phyloP scores from a whole-genome alignment of 2,797 vertebrate genomes.

The Chiloscyllium punctatum region DNA sequence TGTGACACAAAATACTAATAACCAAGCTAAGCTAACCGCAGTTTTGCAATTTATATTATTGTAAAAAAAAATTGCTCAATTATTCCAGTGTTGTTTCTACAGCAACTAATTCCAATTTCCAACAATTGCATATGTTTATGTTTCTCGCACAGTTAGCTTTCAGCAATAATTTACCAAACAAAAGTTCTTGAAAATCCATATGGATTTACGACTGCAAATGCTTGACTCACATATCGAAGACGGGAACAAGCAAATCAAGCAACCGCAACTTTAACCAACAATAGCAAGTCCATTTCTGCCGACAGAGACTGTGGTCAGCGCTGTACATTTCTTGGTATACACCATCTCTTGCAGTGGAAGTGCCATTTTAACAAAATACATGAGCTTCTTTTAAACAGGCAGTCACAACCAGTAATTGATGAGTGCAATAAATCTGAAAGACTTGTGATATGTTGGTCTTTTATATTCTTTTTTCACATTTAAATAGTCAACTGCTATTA shows the following conservation, averaged over 20 bases:
- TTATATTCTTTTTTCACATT: background rate
- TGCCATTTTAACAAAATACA: background rate
- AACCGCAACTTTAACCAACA: background rate
- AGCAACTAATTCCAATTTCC: background rate
- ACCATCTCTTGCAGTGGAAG: background rate
- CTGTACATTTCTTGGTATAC: background rate
- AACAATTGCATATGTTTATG: background rate
- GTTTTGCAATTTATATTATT: background rate
- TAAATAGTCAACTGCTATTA: background rate
- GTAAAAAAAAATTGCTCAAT: background rate
- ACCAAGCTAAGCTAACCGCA: background rate
- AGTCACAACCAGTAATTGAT: background rate
- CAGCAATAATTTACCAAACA: background rate
- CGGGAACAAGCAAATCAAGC: background rate
- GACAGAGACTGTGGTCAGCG: background rate
- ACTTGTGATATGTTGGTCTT: background rate
- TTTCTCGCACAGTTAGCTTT: background rate
- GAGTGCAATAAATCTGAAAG: background rate
- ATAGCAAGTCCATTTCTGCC: background rate
- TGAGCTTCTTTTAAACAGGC: background rate
- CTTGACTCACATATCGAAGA: background rate
- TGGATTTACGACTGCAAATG: background rate
- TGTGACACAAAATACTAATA: no score
- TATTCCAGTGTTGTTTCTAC: background rate
- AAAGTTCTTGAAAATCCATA: background rate